Evolutionary conservation across 2,888 invertebrate species (phyloP), one percentile per base, ranked within the genome.

Genomic region (Xanthia togata): DNA sequence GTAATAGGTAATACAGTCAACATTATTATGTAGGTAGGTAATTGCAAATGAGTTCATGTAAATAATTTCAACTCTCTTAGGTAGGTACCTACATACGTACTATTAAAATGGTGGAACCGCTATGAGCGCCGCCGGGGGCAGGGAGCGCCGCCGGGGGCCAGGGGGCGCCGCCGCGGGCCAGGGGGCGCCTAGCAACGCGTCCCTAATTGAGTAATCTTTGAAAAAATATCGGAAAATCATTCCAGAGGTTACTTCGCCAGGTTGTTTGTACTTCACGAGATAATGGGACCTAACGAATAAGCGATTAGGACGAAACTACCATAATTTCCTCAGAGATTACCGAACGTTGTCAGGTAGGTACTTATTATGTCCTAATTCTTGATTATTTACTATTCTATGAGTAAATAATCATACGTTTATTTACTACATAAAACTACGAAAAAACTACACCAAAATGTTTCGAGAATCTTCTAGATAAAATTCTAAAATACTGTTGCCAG

Each of bases 241-340:
- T 44, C 35, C 59, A 76, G 53, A 67, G 65, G 70, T 73, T 71
- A 79, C 73, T 53, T 38, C 55, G 69, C 70, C 70, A 80, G 76
- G 85, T 82, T 64, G 77, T 76, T 68, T 84, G 73, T 78, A 59
- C 62, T 68, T 47, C 44, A 59, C 63, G 59, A 55, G 68, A 87
- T 69, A 86, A 86, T 87, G 72, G 77, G 38, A 65, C 70, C 88
- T 86, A 86, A 86, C 78, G 86, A 86, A 73, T 63, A 38, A 67
- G 68, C 67, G 23, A 85, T 83, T 83, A 75, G 59, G 71, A 35
- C 44, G 60, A 78, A 76, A 83, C 77, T 71, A 71, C 63, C 73
- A 70, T 79, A 77, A 83, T 83, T 78, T 76, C 70, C 73, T 76
- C 62, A 12, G 53, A 50, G 55, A 70, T 57, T 69, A 38, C 31